Evolutionary conservation across 1,140 invertebrate species (phyloP).

Genomic region (Augochlora pura): DNA sequence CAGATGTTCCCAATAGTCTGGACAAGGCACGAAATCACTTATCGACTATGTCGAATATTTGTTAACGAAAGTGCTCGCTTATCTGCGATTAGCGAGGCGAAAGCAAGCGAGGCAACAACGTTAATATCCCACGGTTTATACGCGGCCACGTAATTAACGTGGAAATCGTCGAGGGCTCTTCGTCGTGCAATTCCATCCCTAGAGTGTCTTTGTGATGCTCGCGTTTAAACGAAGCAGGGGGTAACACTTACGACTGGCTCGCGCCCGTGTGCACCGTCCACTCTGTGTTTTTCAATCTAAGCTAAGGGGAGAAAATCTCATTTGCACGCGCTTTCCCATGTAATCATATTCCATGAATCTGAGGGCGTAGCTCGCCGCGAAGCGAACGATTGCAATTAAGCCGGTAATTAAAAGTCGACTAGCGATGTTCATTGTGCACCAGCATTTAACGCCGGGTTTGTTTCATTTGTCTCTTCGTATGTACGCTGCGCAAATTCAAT

Average conservation of each 20-base stretch:
- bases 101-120: background rate
- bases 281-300: conserved; percentile 22
- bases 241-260: background rate
- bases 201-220: background rate
- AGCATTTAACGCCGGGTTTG: background rate
- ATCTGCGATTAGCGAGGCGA: background rate
- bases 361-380: background rate
- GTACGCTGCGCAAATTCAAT: background rate
- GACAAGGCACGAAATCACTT: background rate
- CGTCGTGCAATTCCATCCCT: conserved; percentile 15
- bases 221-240: conserved; percentile 17
- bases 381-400: conserved; percentile 32
- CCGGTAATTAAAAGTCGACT: conserved; percentile 35
- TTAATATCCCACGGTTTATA: conserved; percentile 23
- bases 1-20: background rate
- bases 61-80: background rate
- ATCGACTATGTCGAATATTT: background rate
- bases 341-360: background rate
- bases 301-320: conserved; percentile 23
- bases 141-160: conserved; percentile 47
- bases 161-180: conserved; percentile 40
- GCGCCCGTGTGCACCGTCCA: background rate
- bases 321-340: conserved; percentile 31
- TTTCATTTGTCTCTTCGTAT: background rate
- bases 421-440: background rate